A percentile compares a stretch with the other conserved stretches of the same genome.
Evolutionary conservation across 2,113 vertebrate genomes (phyloP).

Genomic region (Eidolon helvum): DNA sequence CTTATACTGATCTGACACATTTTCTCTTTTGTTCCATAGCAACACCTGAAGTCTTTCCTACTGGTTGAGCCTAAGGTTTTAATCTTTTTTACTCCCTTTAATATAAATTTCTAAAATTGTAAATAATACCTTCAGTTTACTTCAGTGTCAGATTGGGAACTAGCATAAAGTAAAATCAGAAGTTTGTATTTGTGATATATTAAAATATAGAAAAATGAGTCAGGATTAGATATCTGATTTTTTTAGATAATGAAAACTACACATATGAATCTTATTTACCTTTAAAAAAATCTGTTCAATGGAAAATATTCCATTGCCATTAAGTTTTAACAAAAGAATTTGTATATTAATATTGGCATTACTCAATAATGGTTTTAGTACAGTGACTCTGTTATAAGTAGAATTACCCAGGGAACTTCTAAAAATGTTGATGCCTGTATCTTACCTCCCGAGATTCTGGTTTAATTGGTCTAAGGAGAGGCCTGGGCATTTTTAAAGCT

Average conservation of each 20-base stretch:
- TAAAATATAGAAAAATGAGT: slow-evolving; percentile 1
- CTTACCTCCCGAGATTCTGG: neutral
- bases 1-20: neutral
- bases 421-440: neutral
- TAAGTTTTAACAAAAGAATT: slow-evolving; percentile 26
- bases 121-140: slow-evolving; percentile 1
- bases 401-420: neutral
- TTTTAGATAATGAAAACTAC: neutral
- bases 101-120: slow-evolving; percentile 10
- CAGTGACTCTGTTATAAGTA: neutral
- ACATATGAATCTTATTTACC: neutral
- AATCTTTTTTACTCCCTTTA: neutral
- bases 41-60: neutral
- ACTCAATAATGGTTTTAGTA: neutral
- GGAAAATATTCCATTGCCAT: neutral
- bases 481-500: neutral
- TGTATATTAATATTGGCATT: neutral
- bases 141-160: neutral
- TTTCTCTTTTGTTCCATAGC: neutral
- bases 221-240: neutral
- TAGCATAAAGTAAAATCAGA: slow-evolving; percentile 6
- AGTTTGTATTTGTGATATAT: neutral
- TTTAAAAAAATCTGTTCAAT: neutral
- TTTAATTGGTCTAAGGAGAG: neutral
- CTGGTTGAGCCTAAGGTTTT: neutral